Percentiles rank a stretch among this genome's conserved stretches.
Conservation (phyloP, 2,888 invertebrate species). For the Xanthorhoe spadicearia region DNA sequence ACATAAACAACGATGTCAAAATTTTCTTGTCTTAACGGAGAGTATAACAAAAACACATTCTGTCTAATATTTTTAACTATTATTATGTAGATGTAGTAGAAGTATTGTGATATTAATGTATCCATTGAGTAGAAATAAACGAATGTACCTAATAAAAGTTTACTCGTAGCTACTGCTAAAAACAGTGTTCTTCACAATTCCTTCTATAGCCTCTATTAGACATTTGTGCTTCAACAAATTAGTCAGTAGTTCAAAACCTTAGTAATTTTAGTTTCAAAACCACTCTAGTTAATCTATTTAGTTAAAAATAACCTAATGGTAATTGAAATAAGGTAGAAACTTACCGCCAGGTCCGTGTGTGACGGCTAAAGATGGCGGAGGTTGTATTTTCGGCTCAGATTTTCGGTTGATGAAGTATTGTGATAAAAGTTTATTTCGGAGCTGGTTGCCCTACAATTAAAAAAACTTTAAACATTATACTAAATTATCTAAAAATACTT, state of each 20-base stretch:
- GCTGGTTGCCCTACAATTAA: slow-evolving; percentile 72
- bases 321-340: slow-evolving; percentile 35
- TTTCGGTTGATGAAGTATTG: slow-evolving; percentile 81
- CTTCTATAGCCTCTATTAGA: slow-evolving; percentile 8
- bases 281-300: slow-evolving; percentile 27
- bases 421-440: slow-evolving; percentile 76
- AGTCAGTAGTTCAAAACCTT: slow-evolving; percentile 4
- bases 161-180: slow-evolving; percentile 4
- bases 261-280: slow-evolving; percentile 16
- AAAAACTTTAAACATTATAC: no score
- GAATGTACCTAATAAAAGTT: no score
- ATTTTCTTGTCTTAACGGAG: no score
- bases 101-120: not conserved
- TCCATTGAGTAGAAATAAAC: not conserved
- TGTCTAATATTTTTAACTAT: not conserved
- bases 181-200: slow-evolving; percentile 3
- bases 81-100: not conserved
- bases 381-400: slow-evolving; percentile 74
- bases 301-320: slow-evolving; percentile 20
- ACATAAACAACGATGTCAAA: no score
- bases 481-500: not conserved
- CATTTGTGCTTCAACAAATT: slow-evolving; percentile 9
- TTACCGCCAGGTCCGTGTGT: slow-evolving; percentile 94
- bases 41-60: slow-evolving; percentile 12
- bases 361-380: slow-evolving; percentile 76